These are phyloP conservation scores for Nephrotoma flavescens DNA, from an alignment of 2,888 invertebrate genomes.

Conservation along the genomic window DNA sequence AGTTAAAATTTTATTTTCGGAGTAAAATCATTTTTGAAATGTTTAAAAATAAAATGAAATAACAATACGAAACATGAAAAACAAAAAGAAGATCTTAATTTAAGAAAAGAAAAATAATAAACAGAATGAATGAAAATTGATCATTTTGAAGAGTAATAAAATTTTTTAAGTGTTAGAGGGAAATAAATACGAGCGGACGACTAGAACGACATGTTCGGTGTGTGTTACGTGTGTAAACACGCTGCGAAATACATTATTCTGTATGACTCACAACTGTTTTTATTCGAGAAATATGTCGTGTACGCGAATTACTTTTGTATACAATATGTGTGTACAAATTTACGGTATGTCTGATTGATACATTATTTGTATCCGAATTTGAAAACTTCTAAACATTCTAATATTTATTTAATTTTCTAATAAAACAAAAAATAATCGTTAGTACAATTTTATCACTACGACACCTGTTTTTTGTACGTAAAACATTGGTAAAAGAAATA, in stretches of 20 bases:
- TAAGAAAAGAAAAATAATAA: neutral
- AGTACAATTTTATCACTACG: neutral
- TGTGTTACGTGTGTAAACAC: neutral
- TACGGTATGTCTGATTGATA: neutral
- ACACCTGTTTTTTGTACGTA: neutral
- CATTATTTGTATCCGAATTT: neutral
- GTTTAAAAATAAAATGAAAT: neutral
- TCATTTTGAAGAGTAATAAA: neutral
- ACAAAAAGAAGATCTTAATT: neutral
- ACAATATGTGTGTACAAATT: neutral
- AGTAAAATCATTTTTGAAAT: neutral
- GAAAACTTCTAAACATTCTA: neutral
- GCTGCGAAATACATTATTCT: neutral
- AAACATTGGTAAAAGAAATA: neutral
- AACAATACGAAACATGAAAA: neutral
- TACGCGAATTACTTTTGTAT: neutral
- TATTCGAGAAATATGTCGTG: neutral
- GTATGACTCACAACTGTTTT: neutral
- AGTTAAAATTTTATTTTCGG: neutral
- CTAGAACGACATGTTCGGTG: neutral
- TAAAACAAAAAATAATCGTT: neutral
- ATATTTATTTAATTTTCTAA: neutral
- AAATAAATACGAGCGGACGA: neutral
- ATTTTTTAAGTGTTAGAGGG: neutral
- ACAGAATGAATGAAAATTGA: neutral